Conservation (phyloP, 2,113 vertebrate species). For the Aix galericulata region DNA sequence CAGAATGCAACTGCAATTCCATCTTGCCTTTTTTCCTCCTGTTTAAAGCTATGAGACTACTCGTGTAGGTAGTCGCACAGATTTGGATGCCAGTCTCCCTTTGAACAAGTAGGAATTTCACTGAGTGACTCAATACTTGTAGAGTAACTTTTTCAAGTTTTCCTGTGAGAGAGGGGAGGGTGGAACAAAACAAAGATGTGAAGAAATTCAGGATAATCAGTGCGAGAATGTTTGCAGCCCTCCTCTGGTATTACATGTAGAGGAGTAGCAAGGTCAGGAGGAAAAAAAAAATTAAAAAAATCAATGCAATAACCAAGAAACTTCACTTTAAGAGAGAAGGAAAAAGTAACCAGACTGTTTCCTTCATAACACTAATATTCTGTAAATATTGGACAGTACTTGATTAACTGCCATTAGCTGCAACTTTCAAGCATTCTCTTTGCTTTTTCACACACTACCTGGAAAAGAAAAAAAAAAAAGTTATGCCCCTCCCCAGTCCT, state of each 20-base stretch:
- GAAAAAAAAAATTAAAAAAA: neutral
- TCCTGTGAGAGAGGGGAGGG: neutral
- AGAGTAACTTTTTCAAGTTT: neutral
- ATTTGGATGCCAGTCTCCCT: neutral
- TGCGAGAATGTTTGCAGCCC: neutral
- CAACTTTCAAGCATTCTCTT: neutral
- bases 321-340: neutral
- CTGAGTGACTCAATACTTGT: neutral
- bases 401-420: neutral
- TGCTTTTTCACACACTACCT: neutral
- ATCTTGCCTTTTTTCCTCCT: neutral
- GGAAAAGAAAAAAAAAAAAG: neutral
- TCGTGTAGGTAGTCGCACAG: neutral
- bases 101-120: neutral
- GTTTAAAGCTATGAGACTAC: neutral
- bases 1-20: neutral
- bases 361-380: constrained; percentile 15
- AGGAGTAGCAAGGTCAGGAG: neutral
- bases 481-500: neutral
- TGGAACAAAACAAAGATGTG: neutral
- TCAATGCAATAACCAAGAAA: constrained; percentile 1
- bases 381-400: constrained; percentile 26
- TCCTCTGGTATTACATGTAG: neutral
- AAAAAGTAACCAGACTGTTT: constrained; percentile 50
- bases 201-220: neutral